phyloP scores from a whole-genome alignment of 2,797 vertebrate species.

The Tapera naevia region DNA sequence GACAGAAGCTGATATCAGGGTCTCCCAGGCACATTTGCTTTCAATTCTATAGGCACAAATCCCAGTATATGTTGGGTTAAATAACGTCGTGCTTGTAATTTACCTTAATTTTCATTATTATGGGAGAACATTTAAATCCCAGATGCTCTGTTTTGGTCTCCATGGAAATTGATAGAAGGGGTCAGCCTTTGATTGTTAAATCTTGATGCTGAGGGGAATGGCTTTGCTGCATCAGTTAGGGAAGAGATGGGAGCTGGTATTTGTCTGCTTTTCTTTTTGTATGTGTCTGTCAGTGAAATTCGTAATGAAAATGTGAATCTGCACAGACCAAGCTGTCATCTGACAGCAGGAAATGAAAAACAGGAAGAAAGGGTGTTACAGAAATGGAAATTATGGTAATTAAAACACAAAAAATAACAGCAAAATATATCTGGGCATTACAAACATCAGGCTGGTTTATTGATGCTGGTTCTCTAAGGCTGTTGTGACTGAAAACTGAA shows the following conservation, averaged over 20 bases:
- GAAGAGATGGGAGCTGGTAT: neutral
- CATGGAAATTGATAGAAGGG: neutral
- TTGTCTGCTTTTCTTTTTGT: neutral
- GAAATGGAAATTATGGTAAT: slow-evolving; percentile 19
- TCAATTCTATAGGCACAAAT: neutral
- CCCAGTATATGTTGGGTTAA: neutral
- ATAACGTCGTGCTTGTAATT: neutral
- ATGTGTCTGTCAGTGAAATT: neutral
- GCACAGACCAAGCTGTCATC: neutral
- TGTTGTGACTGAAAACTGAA: neutral
- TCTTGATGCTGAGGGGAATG: neutral
- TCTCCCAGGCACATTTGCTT: neutral
- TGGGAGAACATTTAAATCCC: neutral
- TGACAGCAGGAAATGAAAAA: neutral
- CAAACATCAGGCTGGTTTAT: neutral
- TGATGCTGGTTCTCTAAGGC: neutral
- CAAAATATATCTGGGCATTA: neutral
- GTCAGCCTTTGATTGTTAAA: neutral
- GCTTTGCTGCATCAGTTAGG: neutral
- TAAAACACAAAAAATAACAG: neutral
- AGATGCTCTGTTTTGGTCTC: neutral
- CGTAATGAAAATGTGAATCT: neutral
- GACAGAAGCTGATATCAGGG: neutral
- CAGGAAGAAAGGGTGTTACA: neutral
- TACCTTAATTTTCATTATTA: neutral